phyloP scores from a whole-genome alignment of 2,113 vertebrate genomes.

The Chlorocebus sabaeus region DNA sequence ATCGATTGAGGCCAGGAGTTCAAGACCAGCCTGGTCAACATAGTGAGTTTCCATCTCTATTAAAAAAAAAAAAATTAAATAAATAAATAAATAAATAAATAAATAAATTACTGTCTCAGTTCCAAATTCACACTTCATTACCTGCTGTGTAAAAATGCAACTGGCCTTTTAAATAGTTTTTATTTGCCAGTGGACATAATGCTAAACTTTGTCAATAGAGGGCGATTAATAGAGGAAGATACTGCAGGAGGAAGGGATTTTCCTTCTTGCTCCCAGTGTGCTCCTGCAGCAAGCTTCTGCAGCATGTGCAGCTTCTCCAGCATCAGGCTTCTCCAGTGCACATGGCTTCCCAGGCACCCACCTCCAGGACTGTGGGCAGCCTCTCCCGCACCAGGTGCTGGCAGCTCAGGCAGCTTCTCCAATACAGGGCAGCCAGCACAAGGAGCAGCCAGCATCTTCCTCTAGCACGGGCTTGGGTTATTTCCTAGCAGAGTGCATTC shows the following conservation, averaged over 20 bases:
- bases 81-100: too few relatives aligned
- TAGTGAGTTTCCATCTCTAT: too few relatives aligned
- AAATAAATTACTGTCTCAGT: not conserved
- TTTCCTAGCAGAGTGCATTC: not conserved
- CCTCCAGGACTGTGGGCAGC: too few relatives aligned
- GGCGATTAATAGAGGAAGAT: not conserved
- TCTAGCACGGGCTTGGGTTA: not conserved
- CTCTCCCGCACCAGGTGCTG: not conserved
- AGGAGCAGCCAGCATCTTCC: not conserved
- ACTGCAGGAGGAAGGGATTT: not conserved
- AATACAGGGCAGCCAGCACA: not conserved
- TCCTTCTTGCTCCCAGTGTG: not conserved
- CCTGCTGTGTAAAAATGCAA: not conserved
- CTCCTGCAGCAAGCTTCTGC: not conserved
- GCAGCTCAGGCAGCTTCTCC: not conserved
- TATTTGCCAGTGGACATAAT: not conserved
- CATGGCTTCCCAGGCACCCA: not conserved
- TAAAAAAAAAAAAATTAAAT: too few relatives aligned
- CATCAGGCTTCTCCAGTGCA: not conserved
- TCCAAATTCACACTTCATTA: constrained; percentile 1
- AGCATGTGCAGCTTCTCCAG: not conserved
- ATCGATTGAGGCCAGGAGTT: too few relatives aligned
- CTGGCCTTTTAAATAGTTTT: not conserved
- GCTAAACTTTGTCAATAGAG: not conserved
- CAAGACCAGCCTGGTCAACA: too few relatives aligned